Base-by-base conservation (phyloP, 2,797 vertebrate genomes). In the Craterocephalus amniculus region DNA sequence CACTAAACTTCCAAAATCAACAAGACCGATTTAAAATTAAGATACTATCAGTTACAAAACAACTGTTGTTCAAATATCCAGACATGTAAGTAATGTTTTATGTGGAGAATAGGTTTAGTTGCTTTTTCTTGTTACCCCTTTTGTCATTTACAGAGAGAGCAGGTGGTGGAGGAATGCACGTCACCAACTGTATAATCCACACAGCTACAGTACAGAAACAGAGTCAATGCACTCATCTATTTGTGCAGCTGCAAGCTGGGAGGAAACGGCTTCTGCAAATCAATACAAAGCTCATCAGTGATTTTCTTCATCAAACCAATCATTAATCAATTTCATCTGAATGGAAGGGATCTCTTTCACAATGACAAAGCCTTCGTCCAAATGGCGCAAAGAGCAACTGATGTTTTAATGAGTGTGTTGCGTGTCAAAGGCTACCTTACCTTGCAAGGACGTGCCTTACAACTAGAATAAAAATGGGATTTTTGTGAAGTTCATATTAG, bases 171-270 rank as follows among this genome's bases (percentile, higher is more conserved):
- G 66, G 45, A 79, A 72, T 56, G 67, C 24, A 58, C 51, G 38
- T 66, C 36, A 27, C 4, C 4, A 60, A 71, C 67, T 73, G 58
- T 63, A 67, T 36, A 66, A 58, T 65, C 56, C 38, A 64, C 59
- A 68, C 49, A 69, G 32, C 0, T 1, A 59, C 22, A 8, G 64
- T 52, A 80, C 45, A 12, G 40, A 72, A 59, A 49, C 22, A 32
- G 58, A 85, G 81, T 84, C 78, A 77, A 64, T 65, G 76, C 69
- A 76, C 78, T 78, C 70, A 63, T 82, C 59, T 90, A 83, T 91
- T 92, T 91, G 82, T 78, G 67, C 89, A 94, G 90, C 88, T 93
- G 88, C 67, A 67, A 10, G 58, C 36, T 52, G 10, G 10, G 13
- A 14, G 49, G 24, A 24, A 27, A 52, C 6, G 22, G 51, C 51